Base-by-base conservation (phyloP, 2,888 invertebrate species). In the Leucania comma region DNA sequence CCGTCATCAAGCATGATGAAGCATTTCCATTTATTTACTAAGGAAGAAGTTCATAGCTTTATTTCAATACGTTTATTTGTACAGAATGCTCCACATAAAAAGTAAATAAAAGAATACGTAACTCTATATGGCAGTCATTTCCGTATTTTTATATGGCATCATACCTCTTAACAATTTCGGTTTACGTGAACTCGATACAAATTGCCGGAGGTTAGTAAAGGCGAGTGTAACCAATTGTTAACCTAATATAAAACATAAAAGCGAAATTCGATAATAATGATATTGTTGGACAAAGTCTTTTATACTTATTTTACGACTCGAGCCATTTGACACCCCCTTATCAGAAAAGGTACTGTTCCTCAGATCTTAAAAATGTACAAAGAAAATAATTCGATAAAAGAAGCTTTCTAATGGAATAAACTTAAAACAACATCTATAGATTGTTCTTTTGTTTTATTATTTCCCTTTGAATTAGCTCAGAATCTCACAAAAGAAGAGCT, bases 181-280 rank as follows among this genome's bases (percentile, higher is more conserved):
- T 71, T 83, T 74, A 73, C 62, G 78, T 68, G 65, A 78, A 83
- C 38, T 53, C 78, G 74, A 81, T 81, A 78, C 75, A 61, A 83
- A 74, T 74, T 68, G 68, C 75, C 70, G 29, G 68, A 72, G 61
- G 64, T 65, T 67, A 72, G 65, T 58, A 48, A 59, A 38, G 46
- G 56, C 51, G 51, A 65, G 57, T 78, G 81, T 77, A 64, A 65
- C 68, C 58, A 81, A 78, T 74, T 78, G 82, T 74, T 81, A 67
- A 67, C 51, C 35, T 58, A 60, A 81, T 81, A 56, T 59, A 65
- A 63, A 63, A 75, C 50, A 70, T 75, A 71, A 72, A 77, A 61
- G 32, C 42, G 48, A 65, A 24, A 59, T 76, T 72, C 56, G 29
- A 65, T 68, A 57, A 50, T 54, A 38, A 69, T 69, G 60, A 57